Conservation (phyloP, 2,797 vertebrate species). For the Argya squamiceps region DNA sequence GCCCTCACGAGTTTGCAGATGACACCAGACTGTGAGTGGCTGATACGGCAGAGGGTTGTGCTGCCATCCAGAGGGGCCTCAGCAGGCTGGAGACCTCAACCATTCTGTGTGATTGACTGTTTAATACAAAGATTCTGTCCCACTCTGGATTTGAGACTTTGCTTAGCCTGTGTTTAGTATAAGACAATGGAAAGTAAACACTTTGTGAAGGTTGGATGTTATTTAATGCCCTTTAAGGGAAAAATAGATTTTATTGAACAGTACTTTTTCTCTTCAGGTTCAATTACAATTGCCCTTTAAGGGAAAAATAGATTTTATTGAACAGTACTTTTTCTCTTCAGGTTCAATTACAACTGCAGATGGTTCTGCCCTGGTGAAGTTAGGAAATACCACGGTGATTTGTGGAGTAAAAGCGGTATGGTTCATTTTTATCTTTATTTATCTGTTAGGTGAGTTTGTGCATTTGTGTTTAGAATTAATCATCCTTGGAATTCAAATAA, state of each 20-base stretch:
- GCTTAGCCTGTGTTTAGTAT: background rate
- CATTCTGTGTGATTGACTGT: background rate
- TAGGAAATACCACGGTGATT: conserved; percentile 94
- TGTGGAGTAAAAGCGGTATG: conserved; percentile 93
- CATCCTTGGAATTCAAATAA: background rate
- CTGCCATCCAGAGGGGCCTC: background rate
- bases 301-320: background rate
- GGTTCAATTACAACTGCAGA: conserved; percentile 94
- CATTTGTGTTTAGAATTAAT: background rate
- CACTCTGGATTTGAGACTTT: background rate
- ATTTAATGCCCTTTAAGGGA: background rate
- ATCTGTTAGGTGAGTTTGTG: background rate
- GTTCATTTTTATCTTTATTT: background rate
- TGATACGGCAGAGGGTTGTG: background rate
- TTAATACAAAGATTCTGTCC: background rate
- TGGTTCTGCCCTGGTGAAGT: conserved; percentile 93
- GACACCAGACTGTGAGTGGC: background rate
- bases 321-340: conserved; percentile 53
- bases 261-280: conserved; percentile 77
- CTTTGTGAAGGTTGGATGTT: background rate
- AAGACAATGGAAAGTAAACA: background rate
- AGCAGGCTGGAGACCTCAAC: background rate
- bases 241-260: background rate
- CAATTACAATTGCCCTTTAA: conserved; percentile 91
- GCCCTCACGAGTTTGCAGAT: background rate